phyloP scores from a whole-genome alignment of 2,888 invertebrate genomes.

The Amblyteles armatorius region DNA sequence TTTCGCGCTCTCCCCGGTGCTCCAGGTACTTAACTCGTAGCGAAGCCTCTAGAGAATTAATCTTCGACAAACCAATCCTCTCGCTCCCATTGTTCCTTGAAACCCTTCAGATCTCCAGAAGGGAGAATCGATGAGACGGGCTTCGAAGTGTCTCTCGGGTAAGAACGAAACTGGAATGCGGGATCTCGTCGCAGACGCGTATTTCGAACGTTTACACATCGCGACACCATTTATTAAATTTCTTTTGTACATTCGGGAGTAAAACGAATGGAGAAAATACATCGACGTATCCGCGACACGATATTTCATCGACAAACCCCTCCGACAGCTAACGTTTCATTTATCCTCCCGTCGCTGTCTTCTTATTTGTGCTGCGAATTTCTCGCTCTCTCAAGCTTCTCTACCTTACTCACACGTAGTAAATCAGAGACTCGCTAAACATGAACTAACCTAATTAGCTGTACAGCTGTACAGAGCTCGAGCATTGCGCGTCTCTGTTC shows the following conservation, averaged over 20 bases:
- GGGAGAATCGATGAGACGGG: conserved; percentile 40
- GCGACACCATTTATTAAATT: conserved; percentile 29
- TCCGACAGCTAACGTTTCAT: conserved; percentile 3
- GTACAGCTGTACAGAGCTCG: background rate
- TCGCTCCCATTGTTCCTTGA: conserved; percentile 24
- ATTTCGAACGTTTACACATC: conserved; percentile 15
- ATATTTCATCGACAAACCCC: conserved; percentile 12
- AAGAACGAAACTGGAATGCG: conserved; percentile 36
- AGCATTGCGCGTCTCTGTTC: background rate
- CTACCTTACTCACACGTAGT: background rate
- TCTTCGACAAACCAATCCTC: conserved; percentile 55
- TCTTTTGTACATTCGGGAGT: background rate
- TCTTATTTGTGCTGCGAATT: conserved; percentile 9
- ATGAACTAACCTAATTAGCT: conserved; percentile 6
- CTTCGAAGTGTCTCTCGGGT: conserved; percentile 34
- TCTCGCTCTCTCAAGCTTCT: background rate
- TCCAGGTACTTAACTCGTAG: conserved; percentile 50
- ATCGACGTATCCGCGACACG: conserved; percentile 5
- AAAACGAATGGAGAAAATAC: background rate
- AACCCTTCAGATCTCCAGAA: conserved; percentile 31
- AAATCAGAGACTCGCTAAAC: conserved; percentile 5
- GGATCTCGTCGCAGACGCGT: conserved; percentile 36
- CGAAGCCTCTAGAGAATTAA: conserved; percentile 60
- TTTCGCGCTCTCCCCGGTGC: conserved; percentile 41
- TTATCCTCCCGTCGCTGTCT: background rate